Evolutionary conservation across 1,140 invertebrate species (phyloP), one percentile per base, ranked within the genome.

Genomic region (Aradophagus sp.): DNA sequence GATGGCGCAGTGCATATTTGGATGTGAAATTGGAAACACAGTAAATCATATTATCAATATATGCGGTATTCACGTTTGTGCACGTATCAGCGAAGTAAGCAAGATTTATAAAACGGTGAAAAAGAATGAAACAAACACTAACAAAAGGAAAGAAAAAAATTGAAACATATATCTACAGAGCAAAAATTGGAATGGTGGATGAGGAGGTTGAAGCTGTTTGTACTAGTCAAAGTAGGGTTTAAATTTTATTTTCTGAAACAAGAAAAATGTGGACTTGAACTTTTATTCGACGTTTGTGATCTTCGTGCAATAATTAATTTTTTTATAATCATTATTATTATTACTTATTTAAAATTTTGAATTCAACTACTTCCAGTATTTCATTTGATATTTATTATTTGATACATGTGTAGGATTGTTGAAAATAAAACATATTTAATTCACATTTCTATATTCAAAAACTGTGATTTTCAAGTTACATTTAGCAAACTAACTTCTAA

Each of bases 1-100:
- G 52, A 71, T 29, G 68, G 61, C 68, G 61, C 61, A 65, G 68
- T 71, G 68, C 68, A 71, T 71, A 71, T 65, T 71, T 45, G 59
- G 36, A 71, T 63, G 45, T 67, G 34, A 68, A 68, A 47, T 71
- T 71, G 58, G 59, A 65, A 55, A 61, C 68, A 65, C 53, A 65
- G 34, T 71, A 65, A 71, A 71, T 71, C 45, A 59, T 65, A 65
- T 63, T 63, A 71, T 53, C 44, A 65, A 19, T 65, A 47, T 71
- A 63, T 53, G 67, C 59, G 67, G 44, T 62, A 71, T 63, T 65
- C 53, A 63, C 67, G 52, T 70, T 70, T 70, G 67, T 71, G 67
- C 67, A 63, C 59, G 67, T 71, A 71, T 65, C 58, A 71, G 47
- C 36, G 44, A 69, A 61, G 31, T 61, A 56, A 59, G 32, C 41